Evolutionary conservation across 2,797 vertebrate genomes (phyloP).

Genomic region (Cynopterus sphinx): DNA sequence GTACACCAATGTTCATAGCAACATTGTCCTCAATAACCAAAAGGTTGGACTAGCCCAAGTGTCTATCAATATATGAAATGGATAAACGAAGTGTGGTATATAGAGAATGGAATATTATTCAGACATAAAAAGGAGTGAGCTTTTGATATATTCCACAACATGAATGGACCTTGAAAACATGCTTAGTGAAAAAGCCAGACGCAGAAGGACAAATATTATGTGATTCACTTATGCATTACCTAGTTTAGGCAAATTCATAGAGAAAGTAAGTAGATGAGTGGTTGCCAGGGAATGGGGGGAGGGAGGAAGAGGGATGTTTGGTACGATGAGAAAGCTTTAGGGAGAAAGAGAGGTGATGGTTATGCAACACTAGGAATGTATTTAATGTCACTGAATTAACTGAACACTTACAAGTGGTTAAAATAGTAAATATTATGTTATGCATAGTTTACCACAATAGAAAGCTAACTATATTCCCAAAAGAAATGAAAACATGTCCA

Average conservation of each 20-base stretch:
- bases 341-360: not conserved
- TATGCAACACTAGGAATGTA: not conserved
- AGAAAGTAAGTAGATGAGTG: not conserved
- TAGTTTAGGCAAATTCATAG: not conserved
- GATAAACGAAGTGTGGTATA: not conserved
- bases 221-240: not conserved
- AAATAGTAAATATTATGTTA: not conserved
- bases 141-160: not conserved
- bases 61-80: not conserved
- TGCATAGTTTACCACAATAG: not conserved
- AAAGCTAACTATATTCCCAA: not conserved
- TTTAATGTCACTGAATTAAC: not conserved
- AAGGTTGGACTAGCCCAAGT: not conserved
- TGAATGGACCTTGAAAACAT: not conserved
- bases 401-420: not conserved
- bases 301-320: not conserved
- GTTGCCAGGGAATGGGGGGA: not conserved
- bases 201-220: not conserved
- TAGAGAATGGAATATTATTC: not conserved
- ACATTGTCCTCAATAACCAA: not conserved
- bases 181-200: not conserved
- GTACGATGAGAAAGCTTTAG: not conserved
- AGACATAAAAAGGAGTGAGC: not conserved
- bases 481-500: not conserved
- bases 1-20: not conserved